Evolutionary conservation across 2,888 invertebrate genomes (phyloP), one percentile per base, ranked within the genome.

Genomic region (Platycheirus albimanus): DNA sequence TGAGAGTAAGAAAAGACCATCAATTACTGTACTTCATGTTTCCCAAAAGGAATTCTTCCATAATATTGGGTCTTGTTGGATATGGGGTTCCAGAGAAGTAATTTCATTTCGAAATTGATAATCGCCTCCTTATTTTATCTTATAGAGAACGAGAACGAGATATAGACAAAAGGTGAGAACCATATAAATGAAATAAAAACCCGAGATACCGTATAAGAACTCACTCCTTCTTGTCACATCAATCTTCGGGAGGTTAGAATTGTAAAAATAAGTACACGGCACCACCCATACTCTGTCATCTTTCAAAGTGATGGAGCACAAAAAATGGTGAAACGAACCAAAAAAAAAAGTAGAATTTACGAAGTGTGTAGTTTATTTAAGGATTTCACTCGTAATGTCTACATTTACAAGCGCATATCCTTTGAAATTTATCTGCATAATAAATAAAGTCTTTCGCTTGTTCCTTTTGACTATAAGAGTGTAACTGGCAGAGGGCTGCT

Each of bases 341-440:
- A 8, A 30, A 41, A 7, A 3, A 11, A 43, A 38, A 56, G 3
- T 41, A 83, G 56, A 78, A 83, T 78, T 78, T 78, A 69, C 78
- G 78, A 74, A 83, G 83, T 78, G 72, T 83, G 78, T 78, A 83
- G 83, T 83, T 83, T 78, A 83, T 83, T 83, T 83, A 83, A 83
- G 83, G 78, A 83, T 78, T 78, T 72, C 78, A 83, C 72, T 83
- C 83, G 83, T 83, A 83, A 83, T 83, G 83, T 83, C 83, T 83
- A 83, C 83, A 83, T 83, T 83, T 83, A 83, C 83, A 83, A 74
- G 83, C 83, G 83, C 83, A 83, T 78, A 83, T 83, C 78, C 83
- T 83, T 72, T 74, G 83, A 78, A 83, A 83, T 83, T 83, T 83
- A 83, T 83, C 78, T 83, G 83, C 78, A 83, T 83, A 83, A 83